Evolutionary conservation across 2,113 vertebrate species (phyloP).

Genomic region (Erythrocercus mccallii): DNA sequence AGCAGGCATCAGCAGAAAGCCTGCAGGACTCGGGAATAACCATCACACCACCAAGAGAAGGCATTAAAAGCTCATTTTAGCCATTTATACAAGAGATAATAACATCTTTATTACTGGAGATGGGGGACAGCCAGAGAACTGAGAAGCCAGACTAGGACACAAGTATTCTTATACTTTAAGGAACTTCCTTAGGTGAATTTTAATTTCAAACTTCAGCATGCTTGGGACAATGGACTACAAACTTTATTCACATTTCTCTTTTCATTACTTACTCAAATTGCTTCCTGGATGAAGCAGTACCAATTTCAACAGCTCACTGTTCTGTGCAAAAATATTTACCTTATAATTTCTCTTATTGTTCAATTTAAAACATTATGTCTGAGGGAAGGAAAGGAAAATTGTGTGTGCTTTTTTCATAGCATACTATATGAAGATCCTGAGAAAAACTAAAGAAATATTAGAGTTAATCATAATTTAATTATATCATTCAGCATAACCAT

Average conservation of each 20-base stretch:
- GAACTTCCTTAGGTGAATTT: background rate
- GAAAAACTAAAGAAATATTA: background rate
- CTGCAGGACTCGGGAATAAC: background rate
- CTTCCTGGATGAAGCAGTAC: background rate
- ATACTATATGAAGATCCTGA: background rate
- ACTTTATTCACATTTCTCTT: background rate
- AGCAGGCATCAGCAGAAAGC: background rate
- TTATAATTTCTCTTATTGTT: background rate
- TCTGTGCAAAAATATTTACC: background rate
- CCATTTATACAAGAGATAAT: background rate
- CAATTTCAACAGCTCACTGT: background rate
- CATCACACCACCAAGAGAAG: background rate
- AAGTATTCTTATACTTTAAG: background rate
- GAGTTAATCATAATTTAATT: conserved; percentile 21
- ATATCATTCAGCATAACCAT: background rate
- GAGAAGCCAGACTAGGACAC: background rate
- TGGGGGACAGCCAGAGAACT: background rate
- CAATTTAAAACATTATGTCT: background rate
- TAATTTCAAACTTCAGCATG: background rate
- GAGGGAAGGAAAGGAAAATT: background rate
- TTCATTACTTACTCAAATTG: background rate
- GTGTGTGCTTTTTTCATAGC: background rate
- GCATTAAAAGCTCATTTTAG: background rate
- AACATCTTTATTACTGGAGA: background rate
- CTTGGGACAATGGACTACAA: background rate